phyloP scores from a whole-genome alignment of 2,888 invertebrate species.

The Brachycybe producta region DNA sequence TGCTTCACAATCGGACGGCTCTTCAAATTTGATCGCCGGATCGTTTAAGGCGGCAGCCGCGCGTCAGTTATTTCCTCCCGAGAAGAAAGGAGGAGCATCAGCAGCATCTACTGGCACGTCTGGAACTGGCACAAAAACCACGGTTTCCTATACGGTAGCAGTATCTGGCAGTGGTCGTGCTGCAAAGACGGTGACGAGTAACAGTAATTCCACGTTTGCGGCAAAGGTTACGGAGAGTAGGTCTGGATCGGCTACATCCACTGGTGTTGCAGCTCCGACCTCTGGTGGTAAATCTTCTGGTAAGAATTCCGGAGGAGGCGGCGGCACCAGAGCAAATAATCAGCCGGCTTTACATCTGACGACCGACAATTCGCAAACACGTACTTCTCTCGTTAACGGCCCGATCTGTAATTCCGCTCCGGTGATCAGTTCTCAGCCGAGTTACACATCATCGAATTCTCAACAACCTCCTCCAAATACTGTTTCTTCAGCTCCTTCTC shows the following conservation, averaged over 20 bases:
- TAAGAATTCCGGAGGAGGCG: background rate
- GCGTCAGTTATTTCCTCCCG: slow-evolving; percentile 31
- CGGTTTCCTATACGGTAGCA: slow-evolving; percentile 30
- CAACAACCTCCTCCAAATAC: slow-evolving; percentile 18
- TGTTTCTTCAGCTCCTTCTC: slow-evolving; percentile 14
- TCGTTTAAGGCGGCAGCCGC: slow-evolving; percentile 26
- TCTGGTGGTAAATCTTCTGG: background rate
- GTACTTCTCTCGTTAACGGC: slow-evolving; percentile 13
- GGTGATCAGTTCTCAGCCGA: background rate
- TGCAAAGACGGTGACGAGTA: slow-evolving; percentile 26
- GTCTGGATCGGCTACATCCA: background rate
- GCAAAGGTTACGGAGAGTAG: slow-evolving; percentile 14
- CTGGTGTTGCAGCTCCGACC: background rate
- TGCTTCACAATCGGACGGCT: slow-evolving; percentile 21
- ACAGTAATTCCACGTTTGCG: slow-evolving; percentile 26
- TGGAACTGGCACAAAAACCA: slow-evolving; percentile 51
- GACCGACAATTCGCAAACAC: background rate
- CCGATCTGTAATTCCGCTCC: background rate
- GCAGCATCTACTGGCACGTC: slow-evolving; percentile 42
- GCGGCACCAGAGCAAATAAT: background rate
- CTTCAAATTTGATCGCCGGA: slow-evolving; percentile 17
- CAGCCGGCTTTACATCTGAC: background rate
- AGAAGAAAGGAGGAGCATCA: slow-evolving; percentile 28
- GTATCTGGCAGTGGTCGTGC: slow-evolving; percentile 23
- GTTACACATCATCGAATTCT: slow-evolving; percentile 8